These are phyloP conservation scores for Arvicanthis niloticus DNA, from an alignment of 2,113 vertebrate genomes.

Conservation along the genomic window DNA sequence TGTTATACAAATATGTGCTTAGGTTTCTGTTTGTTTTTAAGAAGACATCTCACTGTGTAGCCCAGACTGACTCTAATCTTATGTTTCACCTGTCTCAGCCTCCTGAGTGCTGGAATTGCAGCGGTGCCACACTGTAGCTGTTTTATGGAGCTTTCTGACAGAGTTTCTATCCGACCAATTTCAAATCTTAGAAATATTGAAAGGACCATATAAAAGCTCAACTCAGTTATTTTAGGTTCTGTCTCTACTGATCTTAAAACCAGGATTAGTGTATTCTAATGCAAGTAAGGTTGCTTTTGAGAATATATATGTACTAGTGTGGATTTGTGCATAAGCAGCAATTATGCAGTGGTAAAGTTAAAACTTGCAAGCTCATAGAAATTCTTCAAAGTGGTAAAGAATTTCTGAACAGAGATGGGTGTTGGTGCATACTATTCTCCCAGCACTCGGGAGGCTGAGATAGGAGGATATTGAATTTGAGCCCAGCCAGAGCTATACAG, in stretches of 20 bases:
- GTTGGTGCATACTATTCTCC: background rate
- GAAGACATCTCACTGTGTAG: background rate
- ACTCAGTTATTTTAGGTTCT: background rate
- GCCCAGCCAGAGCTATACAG: background rate
- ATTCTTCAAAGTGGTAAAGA: background rate
- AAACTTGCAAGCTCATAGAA: background rate
- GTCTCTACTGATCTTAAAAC: background rate
- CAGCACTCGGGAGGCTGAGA: background rate
- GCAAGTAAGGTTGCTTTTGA: background rate
- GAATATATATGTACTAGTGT: background rate
- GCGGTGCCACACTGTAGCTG: accelerated
- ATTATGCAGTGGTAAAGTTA: background rate
- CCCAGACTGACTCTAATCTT: background rate
- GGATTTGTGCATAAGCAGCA: background rate
- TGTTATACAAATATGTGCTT: background rate
- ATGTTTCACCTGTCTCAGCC: background rate
- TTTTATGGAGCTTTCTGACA: no score
- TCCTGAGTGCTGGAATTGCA: background rate
- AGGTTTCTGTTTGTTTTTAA: background rate
- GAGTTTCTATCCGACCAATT: background rate
- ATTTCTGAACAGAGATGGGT: background rate
- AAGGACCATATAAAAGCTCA: background rate
- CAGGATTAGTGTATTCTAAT: background rate
- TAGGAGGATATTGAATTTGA: background rate
- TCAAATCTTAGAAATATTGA: background rate